Base-by-base conservation (phyloP, 2,113 vertebrate genomes). In the Syngnathoides biaculeatus region DNA sequence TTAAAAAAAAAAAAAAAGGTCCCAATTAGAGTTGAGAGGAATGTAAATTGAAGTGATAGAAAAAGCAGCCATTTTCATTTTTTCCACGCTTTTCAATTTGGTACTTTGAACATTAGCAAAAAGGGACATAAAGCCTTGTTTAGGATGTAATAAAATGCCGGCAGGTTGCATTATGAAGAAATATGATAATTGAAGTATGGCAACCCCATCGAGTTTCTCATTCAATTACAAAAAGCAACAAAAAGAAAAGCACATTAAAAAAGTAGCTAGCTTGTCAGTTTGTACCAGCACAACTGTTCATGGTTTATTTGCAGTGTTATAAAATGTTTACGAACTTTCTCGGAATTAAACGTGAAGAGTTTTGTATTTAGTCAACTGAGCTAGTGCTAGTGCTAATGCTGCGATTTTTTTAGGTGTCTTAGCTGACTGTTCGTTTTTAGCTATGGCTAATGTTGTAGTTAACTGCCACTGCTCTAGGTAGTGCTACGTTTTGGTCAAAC, bases 11-110 rank as follows among this genome's bases (percentile, higher is more conserved):
- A n/a, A n/a, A 53, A 35, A 67, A 52, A 13, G 64, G 55, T 62
- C 19, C 48, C 50, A 67, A 58, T n/a, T 57, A 48, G 63, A 48
- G 42, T 14, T 64, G 42, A 47, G 42, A 48, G 15, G 27, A 61
- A 12, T 45, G 42, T 15, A 5, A 27, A 24, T 47, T 3, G 3
- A 47, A 48, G 15, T 64, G 30, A 64, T 27, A 48, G 43, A 64
- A 64, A 48, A 48, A 27, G 14, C 14, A 30, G 24, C 26, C 42
- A 47, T 64, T 20, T 30, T 48, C 42, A 48, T 62, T 22, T 42
- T 42, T 42, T 39, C 6, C 22, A 39, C 38, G 24, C 59, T 61
- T 42, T 42, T 40, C 38, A 42, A 30, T 57, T 57, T 27, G 26
- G 26, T 19, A 30, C 26, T 30, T 57, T 3, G 15, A 57, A 27